phyloP scores from a whole-genome alignment of 2,113 vertebrate species.

The Haplochromis vanheusdeni region DNA sequence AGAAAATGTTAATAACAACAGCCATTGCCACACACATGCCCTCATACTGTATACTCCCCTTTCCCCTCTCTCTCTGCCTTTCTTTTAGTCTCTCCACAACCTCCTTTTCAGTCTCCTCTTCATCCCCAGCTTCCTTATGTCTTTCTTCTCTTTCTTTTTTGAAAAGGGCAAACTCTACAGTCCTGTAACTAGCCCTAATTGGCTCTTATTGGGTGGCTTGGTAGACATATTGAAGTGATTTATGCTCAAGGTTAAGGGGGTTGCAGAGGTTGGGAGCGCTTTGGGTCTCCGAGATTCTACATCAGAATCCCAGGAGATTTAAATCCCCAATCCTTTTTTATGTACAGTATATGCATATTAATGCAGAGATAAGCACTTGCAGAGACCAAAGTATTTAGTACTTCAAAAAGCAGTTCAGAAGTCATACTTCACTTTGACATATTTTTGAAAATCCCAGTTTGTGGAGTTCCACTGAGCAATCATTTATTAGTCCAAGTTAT shows the following conservation, averaged over 20 bases:
- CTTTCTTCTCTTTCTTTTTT: neutral
- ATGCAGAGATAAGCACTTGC: neutral
- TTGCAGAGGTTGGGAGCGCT: slow-evolving; percentile 5
- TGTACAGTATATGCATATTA: neutral
- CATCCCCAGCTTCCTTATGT: neutral
- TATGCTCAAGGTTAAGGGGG: slow-evolving; percentile 37
- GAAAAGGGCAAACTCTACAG: slow-evolving; percentile 21
- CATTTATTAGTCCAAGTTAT: neutral
- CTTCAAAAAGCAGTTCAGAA: neutral
- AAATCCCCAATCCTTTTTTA: neutral
- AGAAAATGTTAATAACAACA: neutral
- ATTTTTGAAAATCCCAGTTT: neutral
- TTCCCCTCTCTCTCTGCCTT: neutral
- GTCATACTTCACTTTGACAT: neutral
- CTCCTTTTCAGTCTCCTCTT: neutral
- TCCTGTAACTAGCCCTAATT: slow-evolving; percentile 40
- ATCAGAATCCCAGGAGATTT: slow-evolving; percentile 9
- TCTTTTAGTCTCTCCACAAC: neutral
- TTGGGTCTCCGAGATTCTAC: neutral
- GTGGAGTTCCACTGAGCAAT: neutral
- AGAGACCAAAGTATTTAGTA: neutral
- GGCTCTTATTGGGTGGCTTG: slow-evolving; percentile 43
- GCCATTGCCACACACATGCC: neutral
- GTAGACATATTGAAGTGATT: slow-evolving; percentile 67
- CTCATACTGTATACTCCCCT: neutral